Base-by-base conservation (phyloP, 2,888 invertebrate genomes). In the Parnassius orleans region DNA sequence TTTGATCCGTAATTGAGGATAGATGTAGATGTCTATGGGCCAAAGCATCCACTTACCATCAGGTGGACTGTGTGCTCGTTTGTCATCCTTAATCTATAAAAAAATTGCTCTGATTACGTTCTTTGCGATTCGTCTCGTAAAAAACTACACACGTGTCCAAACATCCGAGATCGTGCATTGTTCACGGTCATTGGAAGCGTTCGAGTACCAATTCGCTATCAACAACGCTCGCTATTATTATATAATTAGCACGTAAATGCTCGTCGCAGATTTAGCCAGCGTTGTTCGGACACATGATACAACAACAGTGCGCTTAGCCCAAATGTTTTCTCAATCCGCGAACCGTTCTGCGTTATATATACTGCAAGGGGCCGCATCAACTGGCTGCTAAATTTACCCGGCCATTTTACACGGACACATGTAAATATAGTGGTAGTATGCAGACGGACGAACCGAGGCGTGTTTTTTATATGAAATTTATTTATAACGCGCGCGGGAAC, bases 351-450 rank as follows among this genome's bases (percentile, higher is more conserved):
- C 48, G 14, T 2, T 48, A 48, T 11, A 46, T 14, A 67, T 66
- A 69, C 69, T 70, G 74, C 71, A 75, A 75, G 79, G 78, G 80
- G 80, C 74, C 80, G 75, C 74, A 78, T 79, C 80, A 75, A 81
- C 79, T 74, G 76, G 73, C 70, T 70, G 79, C 84, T 86, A 87
- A 78, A 81, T 78, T 81, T 85, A 86, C 72, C 72, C 72, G 68
- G 64, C 65, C 68, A 69, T 68, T 71, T 76, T 75, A 76, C 72
- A 73, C 72, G 71, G 75, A 74, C 76, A 72, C 73, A 73, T 76
- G 80, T 83, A 83, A 78, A 82, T 81, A 84, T 82, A 84, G 81
- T 66, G 65, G 44, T 10, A n/a, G 56, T 75, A 72, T 70, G 73
- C 78, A 75, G 78, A 76, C 76, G 75, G 73, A 75, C 67, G 72